Base-by-base conservation (phyloP, 2,113 vertebrate genomes). In the Tautogolabrus adspersus region DNA sequence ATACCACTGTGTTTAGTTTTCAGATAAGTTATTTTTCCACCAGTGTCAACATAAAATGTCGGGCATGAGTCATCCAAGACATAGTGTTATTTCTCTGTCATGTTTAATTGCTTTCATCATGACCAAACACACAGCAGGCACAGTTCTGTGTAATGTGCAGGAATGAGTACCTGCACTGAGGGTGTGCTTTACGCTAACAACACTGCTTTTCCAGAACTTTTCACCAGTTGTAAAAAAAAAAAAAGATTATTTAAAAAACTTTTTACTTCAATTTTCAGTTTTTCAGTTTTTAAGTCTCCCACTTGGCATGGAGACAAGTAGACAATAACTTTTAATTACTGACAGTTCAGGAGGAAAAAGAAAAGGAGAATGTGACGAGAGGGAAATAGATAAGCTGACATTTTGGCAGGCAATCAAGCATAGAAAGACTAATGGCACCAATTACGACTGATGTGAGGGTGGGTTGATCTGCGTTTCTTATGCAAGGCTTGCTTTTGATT, bases 381-480 rank as follows among this genome's bases (percentile, higher is more conserved):
- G 51, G 79, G 51, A 79, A 87, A 81, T 6, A 64, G 77, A 87
- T 83, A 74, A 79, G 77, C 58, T 89, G 86, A 70, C 88, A 91
- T 89, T 92, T 89, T 88, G 79, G 65, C 90, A 93, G 40, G 69
- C 77, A 87, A 86, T 89, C 88, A 88, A 87, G 80, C 85, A 62
- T 77, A 76, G 62, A 92, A 88, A 89, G 81, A 88, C 79, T 85
- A 93, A 91, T 84, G 79, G 83, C 77, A 82, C 83, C 86, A 93
- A 92, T 94, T 93, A 91, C 62, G 86, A 82, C 55, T 78, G 88
- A 90, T 62, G 82, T 83, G n/a, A 46, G 66, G 80, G 72, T 76
- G 73, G 84, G 80, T 80, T 88, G 89, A 93, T 90, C 82, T 72
- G 46, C 21, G 60, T 77, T 84, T 59, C 72, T 81, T 65, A 81